Percentiles rank a stretch among this genome's conserved stretches.
Evolutionary conservation across 1,140 invertebrate genomes (phyloP).

Genomic region (Camponotus pennsylvanicus): DNA sequence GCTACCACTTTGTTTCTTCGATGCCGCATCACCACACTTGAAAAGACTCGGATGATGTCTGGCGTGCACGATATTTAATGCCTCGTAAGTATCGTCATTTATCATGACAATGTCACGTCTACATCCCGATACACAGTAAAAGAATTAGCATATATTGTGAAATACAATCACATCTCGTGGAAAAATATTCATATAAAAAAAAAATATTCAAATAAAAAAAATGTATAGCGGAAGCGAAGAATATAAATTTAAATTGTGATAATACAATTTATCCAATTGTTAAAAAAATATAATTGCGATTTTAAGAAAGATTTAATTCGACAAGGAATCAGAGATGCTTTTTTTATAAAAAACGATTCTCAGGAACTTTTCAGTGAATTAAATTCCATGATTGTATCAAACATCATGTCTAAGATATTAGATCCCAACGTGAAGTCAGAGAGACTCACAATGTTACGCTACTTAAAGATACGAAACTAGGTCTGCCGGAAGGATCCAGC

Average conservation of each 20-base stretch:
- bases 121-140: neutral
- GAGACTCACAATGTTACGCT: conserved; percentile 89
- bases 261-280: neutral
- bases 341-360: neutral
- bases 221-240: neutral
- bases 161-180: neutral
- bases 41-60: conserved; percentile 92
- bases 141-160: neutral
- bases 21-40: conserved; percentile 88
- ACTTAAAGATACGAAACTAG: conserved; percentile 88
- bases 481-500: conserved; percentile 86
- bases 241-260: neutral
- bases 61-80: conserved; percentile 91
- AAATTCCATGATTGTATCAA: neutral
- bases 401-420: neutral
- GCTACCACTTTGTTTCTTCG: conserved; percentile 90
- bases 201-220: neutral
- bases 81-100: conserved; percentile 90
- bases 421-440: neutral
- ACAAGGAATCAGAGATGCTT: neutral
- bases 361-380: neutral
- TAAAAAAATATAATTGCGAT: neutral
- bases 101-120: conserved; percentile 89
- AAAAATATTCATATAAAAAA: neutral
- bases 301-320: neutral